Percentiles rank a stretch among this genome's conserved stretches.
These are phyloP conservation scores for Spermophilus dauricus DNA, from an alignment of 2,113 vertebrate genomes.

Conservation along the genomic window DNA sequence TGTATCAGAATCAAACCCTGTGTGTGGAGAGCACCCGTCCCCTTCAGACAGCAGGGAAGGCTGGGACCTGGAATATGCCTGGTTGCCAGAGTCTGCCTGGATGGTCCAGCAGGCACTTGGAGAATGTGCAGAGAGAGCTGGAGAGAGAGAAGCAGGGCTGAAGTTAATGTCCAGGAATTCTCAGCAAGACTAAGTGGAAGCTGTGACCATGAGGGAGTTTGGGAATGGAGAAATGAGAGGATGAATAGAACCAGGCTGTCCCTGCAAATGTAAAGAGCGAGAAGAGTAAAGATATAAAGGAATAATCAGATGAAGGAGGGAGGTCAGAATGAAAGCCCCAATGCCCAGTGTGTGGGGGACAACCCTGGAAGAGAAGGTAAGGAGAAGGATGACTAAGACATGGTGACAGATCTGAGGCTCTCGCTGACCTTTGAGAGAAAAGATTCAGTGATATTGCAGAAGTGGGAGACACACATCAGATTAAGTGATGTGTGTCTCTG, in stretches of 20 bases:
- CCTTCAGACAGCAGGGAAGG: background rate
- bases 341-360: background rate
- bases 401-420: background rate
- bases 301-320: background rate
- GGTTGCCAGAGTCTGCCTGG: background rate
- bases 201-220: background rate
- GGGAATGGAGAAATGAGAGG: background rate
- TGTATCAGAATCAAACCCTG: background rate
- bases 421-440: slow-evolving; percentile 10
- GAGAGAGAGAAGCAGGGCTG: background rate
- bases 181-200: background rate
- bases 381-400: background rate
- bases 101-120: background rate
- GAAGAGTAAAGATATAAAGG: background rate
- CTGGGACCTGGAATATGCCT: background rate
- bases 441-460: background rate
- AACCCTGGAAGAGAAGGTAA: background rate
- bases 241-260: background rate
- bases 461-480: background rate
- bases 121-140: background rate
- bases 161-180: background rate
- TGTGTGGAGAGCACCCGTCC: no score
- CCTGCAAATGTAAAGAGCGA: background rate
- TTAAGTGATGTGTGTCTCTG: background rate
- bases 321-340: background rate